A percentile compares a stretch with the other conserved stretches of the same genome.
These are phyloP conservation scores for Dioctria rufipes DNA, from an alignment of 2,888 invertebrate species.

Conservation along the genomic window DNA sequence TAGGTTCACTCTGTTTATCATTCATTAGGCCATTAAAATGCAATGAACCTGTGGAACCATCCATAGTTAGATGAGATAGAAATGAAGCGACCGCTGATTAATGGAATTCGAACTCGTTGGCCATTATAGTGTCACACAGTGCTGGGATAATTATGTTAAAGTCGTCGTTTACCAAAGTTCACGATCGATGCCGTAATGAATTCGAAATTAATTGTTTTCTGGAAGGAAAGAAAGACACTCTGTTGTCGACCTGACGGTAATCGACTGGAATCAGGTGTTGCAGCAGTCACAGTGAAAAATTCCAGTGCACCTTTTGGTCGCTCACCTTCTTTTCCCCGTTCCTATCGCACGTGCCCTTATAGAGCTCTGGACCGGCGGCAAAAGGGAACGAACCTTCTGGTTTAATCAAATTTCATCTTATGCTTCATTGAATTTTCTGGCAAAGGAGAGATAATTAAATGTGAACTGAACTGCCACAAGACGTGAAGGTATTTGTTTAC, in stretches of 20 bases:
- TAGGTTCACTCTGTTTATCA: constrained; percentile 32
- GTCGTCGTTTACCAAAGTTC: constrained; percentile 34
- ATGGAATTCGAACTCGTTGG: constrained; percentile 27
- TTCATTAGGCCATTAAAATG: constrained; percentile 49
- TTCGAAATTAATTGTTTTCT: constrained; percentile 45
- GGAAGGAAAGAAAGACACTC: background rate
- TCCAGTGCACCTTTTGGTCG: background rate
- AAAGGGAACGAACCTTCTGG: background rate
- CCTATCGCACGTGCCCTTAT: background rate
- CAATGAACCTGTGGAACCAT: constrained; percentile 42
- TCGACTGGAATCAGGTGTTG: constrained; percentile 25
- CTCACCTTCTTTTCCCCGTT: background rate
- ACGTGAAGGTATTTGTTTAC: constrained; percentile 46
- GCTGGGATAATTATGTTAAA: constrained; percentile 44
- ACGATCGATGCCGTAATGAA: constrained; percentile 9
- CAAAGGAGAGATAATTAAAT: constrained; percentile 27
- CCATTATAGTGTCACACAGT: constrained; percentile 7
- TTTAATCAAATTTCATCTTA: constrained; percentile 36
- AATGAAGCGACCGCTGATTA: constrained; percentile 34
- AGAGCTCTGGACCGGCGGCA: background rate
- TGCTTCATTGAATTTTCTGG: background rate
- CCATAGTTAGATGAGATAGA: constrained; percentile 23
- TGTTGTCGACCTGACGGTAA: background rate
- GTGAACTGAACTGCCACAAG: constrained; percentile 26
- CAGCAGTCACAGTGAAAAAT: background rate